Evolutionary conservation across 1,140 invertebrate genomes (phyloP), one percentile per base, ranked within the genome.

Genomic region (Dreissena rostriformis): DNA sequence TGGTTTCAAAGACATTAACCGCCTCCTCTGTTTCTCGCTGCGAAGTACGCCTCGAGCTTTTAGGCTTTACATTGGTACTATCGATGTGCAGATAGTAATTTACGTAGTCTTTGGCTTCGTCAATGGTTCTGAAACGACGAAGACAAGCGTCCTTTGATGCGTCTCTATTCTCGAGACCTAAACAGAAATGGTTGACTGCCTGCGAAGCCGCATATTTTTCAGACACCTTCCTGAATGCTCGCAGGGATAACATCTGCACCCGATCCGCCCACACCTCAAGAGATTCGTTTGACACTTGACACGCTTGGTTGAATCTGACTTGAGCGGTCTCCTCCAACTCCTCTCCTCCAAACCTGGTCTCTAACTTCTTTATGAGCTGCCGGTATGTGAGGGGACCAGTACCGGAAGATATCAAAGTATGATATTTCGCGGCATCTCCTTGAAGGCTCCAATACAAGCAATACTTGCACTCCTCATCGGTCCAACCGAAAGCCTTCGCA

Each of bases 181-280:
- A 68, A 39, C 86, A 87, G 15, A 86, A 77, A 29, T 80, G 81
- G 22, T 24, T 75, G 10, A 86, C 53, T 22, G 72, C 86, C 39
- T 86, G 66, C 65, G 57, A 76, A 26, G 22, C 39, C 22, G 61
- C 52, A 81, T 81, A 79, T 26, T 74, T 39, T 53, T 84, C 71
- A 53, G 81, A 72, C 24, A 86, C 28, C 14, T 84, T 67, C 7
- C 24, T 65, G 39, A 84, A 86, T 49, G 81, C 85, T 70, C 53
- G 53, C 17, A 65, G 63, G 11, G 82, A 81, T 19, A 84, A 14
- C 11, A 19, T 74, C 19, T 81, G 52, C 5, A 86, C 68, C 15
- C 81, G 24, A 29, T 85, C 82, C 22, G 82, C 76, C 78, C 83
- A 85, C 12, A 74, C 86, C 29, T 85, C 72, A 10, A 85, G 52